A percentile compares a stretch with the other conserved stretches of the same genome.
These are phyloP conservation scores for Pongo pygmaeus DNA, from an alignment of 2,113 vertebrate species.

Conservation along the genomic window DNA sequence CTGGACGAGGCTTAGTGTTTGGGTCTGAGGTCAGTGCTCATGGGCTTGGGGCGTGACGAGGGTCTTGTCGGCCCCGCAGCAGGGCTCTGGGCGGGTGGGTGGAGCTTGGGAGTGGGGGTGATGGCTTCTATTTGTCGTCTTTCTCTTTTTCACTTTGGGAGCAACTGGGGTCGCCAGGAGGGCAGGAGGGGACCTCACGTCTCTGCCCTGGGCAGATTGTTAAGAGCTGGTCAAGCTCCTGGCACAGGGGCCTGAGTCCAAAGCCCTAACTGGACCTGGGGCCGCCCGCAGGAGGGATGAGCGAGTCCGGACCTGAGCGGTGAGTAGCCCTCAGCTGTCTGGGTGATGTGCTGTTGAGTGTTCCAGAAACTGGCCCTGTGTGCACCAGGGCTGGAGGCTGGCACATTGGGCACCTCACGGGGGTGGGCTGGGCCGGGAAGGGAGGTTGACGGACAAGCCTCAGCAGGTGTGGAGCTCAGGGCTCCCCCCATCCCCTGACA, in stretches of 20 bases:
- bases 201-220: background rate
- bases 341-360: accelerated
- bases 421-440: background rate
- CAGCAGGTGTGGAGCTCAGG: background rate
- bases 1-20: background rate
- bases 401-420: accelerated
- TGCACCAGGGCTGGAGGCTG: background rate
- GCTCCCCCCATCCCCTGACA: background rate
- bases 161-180: accelerated
- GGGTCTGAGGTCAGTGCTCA: background rate
- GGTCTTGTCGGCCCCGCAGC: background rate
- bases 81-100: background rate
- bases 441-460: background rate
- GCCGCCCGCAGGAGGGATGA: background rate
- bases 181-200: background rate
- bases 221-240: background rate
- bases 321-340: background rate
- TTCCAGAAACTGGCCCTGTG: accelerated
- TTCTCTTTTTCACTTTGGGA: background rate
- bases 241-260: background rate
- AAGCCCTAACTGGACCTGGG: accelerated
- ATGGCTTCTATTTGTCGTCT: background rate
- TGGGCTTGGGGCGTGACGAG: accelerated
- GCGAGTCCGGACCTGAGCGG: accelerated
- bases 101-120: background rate